phyloP scores from a whole-genome alignment of 2,113 vertebrate genomes.

The Mesoclemmys tuberculata region DNA sequence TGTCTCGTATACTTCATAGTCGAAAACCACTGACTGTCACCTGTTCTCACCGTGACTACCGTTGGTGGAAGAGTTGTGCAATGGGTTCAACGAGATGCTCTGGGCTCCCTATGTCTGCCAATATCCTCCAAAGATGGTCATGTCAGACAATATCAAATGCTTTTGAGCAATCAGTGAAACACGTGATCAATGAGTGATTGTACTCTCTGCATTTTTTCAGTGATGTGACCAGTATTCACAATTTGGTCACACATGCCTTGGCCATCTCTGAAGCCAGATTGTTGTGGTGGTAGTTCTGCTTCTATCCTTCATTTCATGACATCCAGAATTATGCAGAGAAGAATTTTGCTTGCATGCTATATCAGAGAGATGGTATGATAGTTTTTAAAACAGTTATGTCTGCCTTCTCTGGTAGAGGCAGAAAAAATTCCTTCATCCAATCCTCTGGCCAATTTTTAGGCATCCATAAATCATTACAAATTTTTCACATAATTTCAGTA shows the following conservation, averaged over 20 bases:
- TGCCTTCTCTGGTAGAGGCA: not conserved
- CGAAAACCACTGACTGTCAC: no score
- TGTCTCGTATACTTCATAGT: not conserved
- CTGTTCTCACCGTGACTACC: not conserved
- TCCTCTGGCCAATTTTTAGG: not conserved
- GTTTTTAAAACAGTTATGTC: not conserved
- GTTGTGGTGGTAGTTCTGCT: not conserved
- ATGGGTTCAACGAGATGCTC: not conserved
- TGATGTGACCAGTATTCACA: not conserved
- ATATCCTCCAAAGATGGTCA: not conserved
- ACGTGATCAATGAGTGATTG: not conserved
- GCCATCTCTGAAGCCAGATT: not conserved
- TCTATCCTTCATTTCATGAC: not conserved
- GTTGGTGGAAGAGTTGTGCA: not conserved
- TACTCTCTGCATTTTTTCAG: not conserved
- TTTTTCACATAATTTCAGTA: not conserved
- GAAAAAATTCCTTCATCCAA: not conserved
- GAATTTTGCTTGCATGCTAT: not conserved
- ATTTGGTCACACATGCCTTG: not conserved
- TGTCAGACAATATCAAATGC: not conserved
- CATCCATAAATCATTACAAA: not conserved
- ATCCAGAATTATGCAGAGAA: not conserved
- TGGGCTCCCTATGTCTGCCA: not conserved
- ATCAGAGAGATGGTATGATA: not conserved
- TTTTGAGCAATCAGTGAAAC: not conserved